These are phyloP conservation scores for Hyperoplus immaculatus DNA, from an alignment of 2,797 vertebrate genomes.

Conservation along the genomic window DNA sequence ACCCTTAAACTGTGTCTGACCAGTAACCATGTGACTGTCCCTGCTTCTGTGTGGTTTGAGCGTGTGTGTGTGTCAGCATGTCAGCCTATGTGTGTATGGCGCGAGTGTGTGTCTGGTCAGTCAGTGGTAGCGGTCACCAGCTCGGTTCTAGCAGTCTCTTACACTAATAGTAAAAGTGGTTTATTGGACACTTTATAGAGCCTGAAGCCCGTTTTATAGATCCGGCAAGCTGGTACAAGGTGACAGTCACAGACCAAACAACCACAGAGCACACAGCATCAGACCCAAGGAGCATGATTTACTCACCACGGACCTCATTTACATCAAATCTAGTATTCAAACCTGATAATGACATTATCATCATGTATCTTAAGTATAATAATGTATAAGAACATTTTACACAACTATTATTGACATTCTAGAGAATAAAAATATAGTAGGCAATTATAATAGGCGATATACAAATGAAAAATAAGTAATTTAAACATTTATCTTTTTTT, in stretches of 20 bases:
- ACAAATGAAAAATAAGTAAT: neutral
- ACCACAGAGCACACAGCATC: constrained; percentile 46
- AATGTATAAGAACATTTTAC: neutral
- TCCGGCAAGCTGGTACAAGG: constrained; percentile 33
- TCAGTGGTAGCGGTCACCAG: constrained; percentile 55
- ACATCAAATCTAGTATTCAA: neutral
- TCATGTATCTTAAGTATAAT: no score
- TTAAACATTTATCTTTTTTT: neutral
- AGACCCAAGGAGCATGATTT: constrained; percentile 37
- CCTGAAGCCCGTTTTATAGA: constrained; percentile 66
- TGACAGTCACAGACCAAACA: constrained; percentile 40
- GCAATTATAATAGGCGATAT: neutral
- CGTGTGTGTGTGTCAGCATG: constrained; percentile 16
- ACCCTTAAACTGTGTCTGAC: constrained; percentile 48
- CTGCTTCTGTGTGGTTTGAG: constrained; percentile 6
- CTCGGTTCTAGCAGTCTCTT: constrained; percentile 56
- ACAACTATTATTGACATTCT: neutral
- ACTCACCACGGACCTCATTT: constrained; percentile 31
- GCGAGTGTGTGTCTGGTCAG: no score
- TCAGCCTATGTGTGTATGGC: constrained; percentile 17
- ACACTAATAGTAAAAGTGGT: constrained; percentile 71
- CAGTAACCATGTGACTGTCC: constrained; percentile 48
- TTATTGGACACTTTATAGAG: constrained; percentile 73
- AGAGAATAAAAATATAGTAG: neutral
- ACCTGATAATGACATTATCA: neutral